phyloP scores from a whole-genome alignment of 2,113 vertebrate species.

The Dendrocopos noguchii region DNA sequence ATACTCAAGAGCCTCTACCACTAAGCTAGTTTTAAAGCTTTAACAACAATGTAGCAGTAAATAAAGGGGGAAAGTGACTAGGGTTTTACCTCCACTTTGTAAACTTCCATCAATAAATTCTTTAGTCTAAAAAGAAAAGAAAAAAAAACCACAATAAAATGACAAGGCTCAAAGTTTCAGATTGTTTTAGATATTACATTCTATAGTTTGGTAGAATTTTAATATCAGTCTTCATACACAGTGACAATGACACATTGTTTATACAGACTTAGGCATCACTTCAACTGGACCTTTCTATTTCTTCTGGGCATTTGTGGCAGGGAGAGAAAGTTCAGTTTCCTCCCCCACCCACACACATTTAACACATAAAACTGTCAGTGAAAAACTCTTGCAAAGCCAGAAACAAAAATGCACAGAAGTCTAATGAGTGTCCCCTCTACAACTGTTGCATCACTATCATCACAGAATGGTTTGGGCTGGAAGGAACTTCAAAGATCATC shows the following conservation, averaged over 20 bases:
- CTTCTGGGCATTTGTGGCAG: neutral
- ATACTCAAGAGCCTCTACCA: neutral
- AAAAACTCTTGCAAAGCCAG: too few relatives aligned
- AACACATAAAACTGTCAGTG: neutral
- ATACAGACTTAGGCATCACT: neutral
- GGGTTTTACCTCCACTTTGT: constrained; percentile 90
- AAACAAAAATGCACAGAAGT: neutral
- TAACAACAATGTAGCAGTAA: neutral
- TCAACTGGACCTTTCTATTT: neutral
- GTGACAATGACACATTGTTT: neutral
- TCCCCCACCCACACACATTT: too few relatives aligned
- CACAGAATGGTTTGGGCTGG: too few relatives aligned
- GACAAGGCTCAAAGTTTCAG: neutral
- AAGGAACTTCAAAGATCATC: too few relatives aligned
- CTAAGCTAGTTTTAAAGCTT: neutral
- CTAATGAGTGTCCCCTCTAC: too few relatives aligned
- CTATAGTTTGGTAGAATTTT: neutral
- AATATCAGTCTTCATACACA: neutral
- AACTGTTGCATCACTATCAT: too few relatives aligned
- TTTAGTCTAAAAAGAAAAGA: constrained; percentile 85
- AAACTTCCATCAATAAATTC: constrained; percentile 99
- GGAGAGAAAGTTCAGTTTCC: too few relatives aligned
- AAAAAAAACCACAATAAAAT: neutral
- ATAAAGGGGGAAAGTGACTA: neutral
- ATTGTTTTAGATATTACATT: neutral